Base-by-base conservation (phyloP, 2,888 invertebrate genomes). In the Acleris sparsana region DNA sequence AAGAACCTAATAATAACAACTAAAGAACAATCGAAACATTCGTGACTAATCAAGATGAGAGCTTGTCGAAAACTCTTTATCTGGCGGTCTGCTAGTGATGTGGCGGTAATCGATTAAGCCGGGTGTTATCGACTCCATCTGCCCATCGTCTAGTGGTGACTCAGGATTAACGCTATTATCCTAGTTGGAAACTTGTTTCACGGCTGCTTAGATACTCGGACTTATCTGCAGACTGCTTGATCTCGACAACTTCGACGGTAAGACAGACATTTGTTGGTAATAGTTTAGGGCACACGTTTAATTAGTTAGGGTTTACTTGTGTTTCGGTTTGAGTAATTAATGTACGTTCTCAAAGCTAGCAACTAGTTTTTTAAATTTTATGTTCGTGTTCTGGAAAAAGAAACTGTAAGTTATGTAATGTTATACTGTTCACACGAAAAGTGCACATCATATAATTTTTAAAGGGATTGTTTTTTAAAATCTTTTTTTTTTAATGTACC, bases 131-230 rank as follows among this genome's bases (percentile, higher is more conserved):
- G 75, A 74, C 75, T 74, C 81, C 78, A 85, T 87, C 85, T 83
- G 77, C 73, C 72, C 73, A 56, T 65, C 67, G 75, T 77, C 76
- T 75, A 86, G 81, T 79, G 82, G 80, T 76, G 80, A 82, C 80
- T 83, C 74, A 78, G 84, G 86, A 85, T 87, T 87, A 85, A 82
- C 80, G 76, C 82, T 73, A 84, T 87, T 87, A 87, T 87, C 86
- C 82, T 71, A 70, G 75, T 80, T 77, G 74, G 75, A 73, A 84
- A 85, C 81, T 86, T 83, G 80, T 79, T 80, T 75, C 77, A 80
- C 77, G 75, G 79, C 80, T 83, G 81, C 82, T 85, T 81, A 78
- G 78, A 71, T 76, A 75, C 72, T 75, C 52, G 44, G 65, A 44
- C 65, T 60, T 65, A 59, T 64, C 59, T 66, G 66, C 33, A 62